Conservation (phyloP, 2,888 invertebrate genomes). For the Hypomecis punctinalis region DNA sequence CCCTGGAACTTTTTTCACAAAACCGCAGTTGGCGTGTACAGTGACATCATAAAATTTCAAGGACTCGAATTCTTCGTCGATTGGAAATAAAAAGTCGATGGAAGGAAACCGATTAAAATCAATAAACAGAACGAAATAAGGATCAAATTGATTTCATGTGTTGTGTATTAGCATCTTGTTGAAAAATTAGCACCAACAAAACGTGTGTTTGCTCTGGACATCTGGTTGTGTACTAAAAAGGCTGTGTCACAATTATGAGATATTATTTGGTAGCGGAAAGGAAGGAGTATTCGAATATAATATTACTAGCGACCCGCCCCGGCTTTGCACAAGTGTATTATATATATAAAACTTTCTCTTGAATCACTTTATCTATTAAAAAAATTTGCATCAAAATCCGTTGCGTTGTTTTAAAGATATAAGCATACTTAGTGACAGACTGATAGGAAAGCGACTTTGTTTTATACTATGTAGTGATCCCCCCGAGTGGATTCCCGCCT, state of each 20-base stretch:
- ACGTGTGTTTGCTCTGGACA: conserved; percentile 39
- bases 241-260: neutral
- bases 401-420: no score
- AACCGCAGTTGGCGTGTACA: conserved; percentile 35
- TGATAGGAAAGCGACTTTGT: no score
- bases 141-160: conserved; percentile 5
- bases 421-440: no score
- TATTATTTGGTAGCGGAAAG: no score
- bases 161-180: conserved; percentile 37
- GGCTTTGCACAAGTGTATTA: no score
- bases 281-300: no score
- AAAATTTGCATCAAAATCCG: no score
- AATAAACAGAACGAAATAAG: conserved; percentile 4
- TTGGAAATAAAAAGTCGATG: neutral
- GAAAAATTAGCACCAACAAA: conserved; percentile 49
- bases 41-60: conserved; percentile 51
- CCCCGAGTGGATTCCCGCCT: no score
- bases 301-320: no score
- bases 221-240: conserved; percentile 11
- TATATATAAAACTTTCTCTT: no score
- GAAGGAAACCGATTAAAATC: conserved; percentile 1
- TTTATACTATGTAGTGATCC: no score
- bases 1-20: conserved; percentile 31
- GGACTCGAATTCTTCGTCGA: conserved; percentile 29
- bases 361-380: no score